Evolutionary conservation across 2,113 vertebrate species (phyloP).

Genomic region (Pelecanus crispus): DNA sequence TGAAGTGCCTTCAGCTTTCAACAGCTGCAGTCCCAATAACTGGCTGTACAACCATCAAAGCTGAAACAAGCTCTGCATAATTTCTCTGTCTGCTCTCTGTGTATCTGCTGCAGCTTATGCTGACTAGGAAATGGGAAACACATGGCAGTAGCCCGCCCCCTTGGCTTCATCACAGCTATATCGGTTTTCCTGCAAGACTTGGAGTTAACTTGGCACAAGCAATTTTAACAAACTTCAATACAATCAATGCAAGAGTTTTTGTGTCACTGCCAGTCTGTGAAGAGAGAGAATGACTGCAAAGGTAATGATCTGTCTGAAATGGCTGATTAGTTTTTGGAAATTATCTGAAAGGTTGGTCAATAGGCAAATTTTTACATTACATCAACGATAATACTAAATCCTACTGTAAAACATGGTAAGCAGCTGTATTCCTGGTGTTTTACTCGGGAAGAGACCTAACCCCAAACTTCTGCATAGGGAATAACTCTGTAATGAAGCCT

Average conservation of each 20-base stretch:
- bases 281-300: constrained; percentile 16
- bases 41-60: constrained; percentile 42
- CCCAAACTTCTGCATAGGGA: background rate
- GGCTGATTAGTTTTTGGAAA: background rate
- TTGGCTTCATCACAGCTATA: constrained; percentile 60
- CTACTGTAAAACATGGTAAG: background rate
- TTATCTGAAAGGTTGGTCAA: background rate
- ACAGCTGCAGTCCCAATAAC: background rate
- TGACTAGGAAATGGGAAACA: constrained; percentile 73
- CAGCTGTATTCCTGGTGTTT: background rate
- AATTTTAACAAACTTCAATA: constrained; percentile 12
- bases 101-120: constrained; percentile 49
- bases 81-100: constrained; percentile 51
- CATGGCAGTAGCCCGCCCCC: constrained; percentile 38
- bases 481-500: background rate
- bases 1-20: constrained; percentile 13
- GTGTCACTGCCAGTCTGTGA: background rate
- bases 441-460: background rate
- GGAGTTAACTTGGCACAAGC: constrained; percentile 41
- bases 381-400: background rate
- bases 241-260: background rate
- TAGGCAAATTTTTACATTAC: background rate
- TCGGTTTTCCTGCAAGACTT: constrained; percentile 49
- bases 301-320: constrained; percentile 42
- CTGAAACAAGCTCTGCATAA: constrained; percentile 57